Evolutionary conservation across 2,113 vertebrate genomes (phyloP), one percentile per base, ranked within the genome.

Genomic region (Eulemur rufifrons): DNA sequence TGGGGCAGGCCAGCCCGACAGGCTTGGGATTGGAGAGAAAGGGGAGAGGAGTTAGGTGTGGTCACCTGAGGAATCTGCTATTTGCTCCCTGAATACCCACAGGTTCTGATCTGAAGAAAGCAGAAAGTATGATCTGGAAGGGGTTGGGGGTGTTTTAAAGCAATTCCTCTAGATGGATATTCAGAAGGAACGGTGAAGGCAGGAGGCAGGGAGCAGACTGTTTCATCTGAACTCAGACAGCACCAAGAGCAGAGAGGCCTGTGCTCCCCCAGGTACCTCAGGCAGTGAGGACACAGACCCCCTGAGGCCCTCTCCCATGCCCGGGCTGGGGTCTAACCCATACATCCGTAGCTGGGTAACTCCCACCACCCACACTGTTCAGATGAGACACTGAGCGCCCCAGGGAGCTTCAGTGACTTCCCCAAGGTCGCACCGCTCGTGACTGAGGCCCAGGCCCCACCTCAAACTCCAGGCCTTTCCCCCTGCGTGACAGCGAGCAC

Each of bases 221-320:
- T 39, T n/a, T 15, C 47, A 5, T 69, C n/a, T 42, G 54, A 82
- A 71, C 32, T 13, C 83, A 74, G 77, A 56, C 29, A 47, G 20
- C 42, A 37, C 11, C 14, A 56, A 39, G 37, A 42, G 3, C 42
- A 71, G n/a, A 45, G 37, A n/a, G 29, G 39, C 27, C 39, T 32
- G 37, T 2, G 2, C 47, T 5, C 39, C n/a, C 34, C 50, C 1
- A 14, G 4, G 6, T 0, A 6, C 78, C 32, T 9, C 15, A 0
- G 52, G 50, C 2, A 1, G 86, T 21, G 32, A 87, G 25, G 52
- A 83, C 61, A 29, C 6, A 42, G 52, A 21, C 68, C 25, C 4
- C 27, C 15, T 3, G 5, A 69, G 8, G 59, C 20, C 32, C n/a
- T 81, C 42, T 71, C 78, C 82, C 14, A 27, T 42, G 32, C 20